Evolutionary conservation across 2,113 vertebrate genomes (phyloP).

Genomic region (Collichthys lucidus): DNA sequence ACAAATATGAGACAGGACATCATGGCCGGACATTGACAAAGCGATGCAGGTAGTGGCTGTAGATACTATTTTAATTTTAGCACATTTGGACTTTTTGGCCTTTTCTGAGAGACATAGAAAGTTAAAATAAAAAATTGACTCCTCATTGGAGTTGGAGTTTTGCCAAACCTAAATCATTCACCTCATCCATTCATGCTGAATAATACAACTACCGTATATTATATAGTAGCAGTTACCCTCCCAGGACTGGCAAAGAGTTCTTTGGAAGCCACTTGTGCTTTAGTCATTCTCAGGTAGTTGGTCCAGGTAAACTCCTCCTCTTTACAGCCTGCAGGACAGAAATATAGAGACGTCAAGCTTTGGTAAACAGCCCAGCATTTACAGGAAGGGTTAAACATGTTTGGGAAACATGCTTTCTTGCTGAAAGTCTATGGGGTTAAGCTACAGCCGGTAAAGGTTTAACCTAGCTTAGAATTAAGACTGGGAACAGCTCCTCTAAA

Average conservation of each 20-base stretch:
- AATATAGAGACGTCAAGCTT: background rate
- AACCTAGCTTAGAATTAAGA: background rate
- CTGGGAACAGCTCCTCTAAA: background rate
- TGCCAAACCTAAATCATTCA: conserved; percentile 5
- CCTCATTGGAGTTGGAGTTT: conserved; percentile 1
- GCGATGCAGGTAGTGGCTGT: background rate
- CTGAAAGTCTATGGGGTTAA: background rate
- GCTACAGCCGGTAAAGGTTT: background rate
- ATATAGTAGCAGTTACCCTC: conserved; percentile 78
- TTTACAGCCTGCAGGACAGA: conserved; percentile 89
- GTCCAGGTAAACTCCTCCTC: conserved; percentile 98
- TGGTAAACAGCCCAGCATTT: background rate
- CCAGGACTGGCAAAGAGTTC: conserved; percentile 91
- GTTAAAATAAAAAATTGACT: background rate
- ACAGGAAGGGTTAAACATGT: background rate
- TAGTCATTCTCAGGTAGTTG: conserved; percentile 93
- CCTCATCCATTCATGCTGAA: conserved; percentile 27
- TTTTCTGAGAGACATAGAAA: background rate
- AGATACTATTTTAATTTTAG: background rate
- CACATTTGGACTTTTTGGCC: background rate
- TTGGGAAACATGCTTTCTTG: background rate
- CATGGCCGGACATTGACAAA: background rate
- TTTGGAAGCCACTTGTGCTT: conserved; percentile 94
- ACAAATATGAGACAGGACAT: background rate
- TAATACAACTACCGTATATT: conserved; percentile 30